phyloP scores from a whole-genome alignment of 2,113 vertebrate genomes.

The mouse (Mus musculus) region DNA sequence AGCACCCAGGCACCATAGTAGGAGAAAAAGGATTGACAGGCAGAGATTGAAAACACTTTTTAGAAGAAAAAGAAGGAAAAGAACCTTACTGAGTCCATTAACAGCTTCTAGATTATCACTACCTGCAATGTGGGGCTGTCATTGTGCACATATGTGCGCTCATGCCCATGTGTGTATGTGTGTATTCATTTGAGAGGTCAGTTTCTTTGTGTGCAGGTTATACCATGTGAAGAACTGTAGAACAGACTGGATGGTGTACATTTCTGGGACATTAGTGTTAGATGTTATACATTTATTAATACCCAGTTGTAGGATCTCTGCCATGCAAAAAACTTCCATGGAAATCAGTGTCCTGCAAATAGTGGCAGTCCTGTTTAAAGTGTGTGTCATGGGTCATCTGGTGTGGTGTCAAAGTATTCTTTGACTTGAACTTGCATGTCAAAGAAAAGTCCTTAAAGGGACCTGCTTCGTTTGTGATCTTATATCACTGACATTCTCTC shows the following conservation, averaged over 20 bases:
- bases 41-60: neutral
- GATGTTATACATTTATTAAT: neutral
- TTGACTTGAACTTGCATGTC: neutral
- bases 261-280: neutral
- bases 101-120: neutral
- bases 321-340: neutral
- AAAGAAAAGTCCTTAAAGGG: neutral
- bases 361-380: no score
- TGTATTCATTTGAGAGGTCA: neutral
- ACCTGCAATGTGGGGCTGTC: neutral
- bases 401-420: rapidly evolving
- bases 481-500: neutral
- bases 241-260: neutral
- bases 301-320: neutral
- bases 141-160: no score
- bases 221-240: neutral
- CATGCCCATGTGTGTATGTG: neutral
- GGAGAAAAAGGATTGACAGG: neutral
- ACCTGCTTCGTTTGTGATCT: neutral
- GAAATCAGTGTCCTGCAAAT: neutral
- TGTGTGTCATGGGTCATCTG: neutral
- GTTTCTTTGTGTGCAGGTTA: neutral
- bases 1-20: no score
- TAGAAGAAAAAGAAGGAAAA: neutral
- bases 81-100: neutral